Base-by-base conservation (phyloP, 2,113 vertebrate species). In the Grammomys dolichurus region DNA sequence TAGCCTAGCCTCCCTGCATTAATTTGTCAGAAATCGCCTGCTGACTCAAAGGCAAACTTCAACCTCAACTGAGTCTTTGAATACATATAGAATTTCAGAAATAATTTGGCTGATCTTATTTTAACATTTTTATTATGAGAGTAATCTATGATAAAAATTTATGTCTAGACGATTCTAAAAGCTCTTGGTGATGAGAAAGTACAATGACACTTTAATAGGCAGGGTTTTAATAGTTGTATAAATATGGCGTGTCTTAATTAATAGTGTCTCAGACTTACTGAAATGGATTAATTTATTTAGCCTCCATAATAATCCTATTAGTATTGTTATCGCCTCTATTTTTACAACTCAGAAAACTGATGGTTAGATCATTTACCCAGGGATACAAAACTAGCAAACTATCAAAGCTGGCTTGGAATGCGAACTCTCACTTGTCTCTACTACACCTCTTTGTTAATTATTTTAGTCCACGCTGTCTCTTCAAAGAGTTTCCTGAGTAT, bases 231-330 rank as follows among this genome's bases (percentile, higher is more conserved):
- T 19, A 88, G 31, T 43, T 31, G 87, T 19, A 72, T 17, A 76
- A 90, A 78, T 88, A 87, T 51, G 16, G 43, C 16, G 0, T 75
- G 24, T 90, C 70, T 82, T 96, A 88, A 90, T 3, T 82, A 54
- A 19, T 87, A 86, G 78, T 9, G 77, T 82, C 75, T 82, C 69
- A 93, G 70, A 93, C 46, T 87, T 28, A 65, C 3, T 87, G 26
- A 96, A 90, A 82, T 63, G 75, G 43, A 94, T 33, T 92, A 90
- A 93, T 60, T 60, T 26, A 77, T 88, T 91, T 90, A 82, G 81
- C 19, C 26, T 14, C 70, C 8, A 88, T 43, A 84, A 88, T 51
- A 77, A 92, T 67, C 72, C 14, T 85, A 26, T 95, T 91, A 90
- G 56, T 81, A 33, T n/a, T 67, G 78, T 63, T 69, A 94, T 82